Evolutionary conservation across 2,113 vertebrate species (phyloP).

Genomic region (Lontra canadensis): DNA sequence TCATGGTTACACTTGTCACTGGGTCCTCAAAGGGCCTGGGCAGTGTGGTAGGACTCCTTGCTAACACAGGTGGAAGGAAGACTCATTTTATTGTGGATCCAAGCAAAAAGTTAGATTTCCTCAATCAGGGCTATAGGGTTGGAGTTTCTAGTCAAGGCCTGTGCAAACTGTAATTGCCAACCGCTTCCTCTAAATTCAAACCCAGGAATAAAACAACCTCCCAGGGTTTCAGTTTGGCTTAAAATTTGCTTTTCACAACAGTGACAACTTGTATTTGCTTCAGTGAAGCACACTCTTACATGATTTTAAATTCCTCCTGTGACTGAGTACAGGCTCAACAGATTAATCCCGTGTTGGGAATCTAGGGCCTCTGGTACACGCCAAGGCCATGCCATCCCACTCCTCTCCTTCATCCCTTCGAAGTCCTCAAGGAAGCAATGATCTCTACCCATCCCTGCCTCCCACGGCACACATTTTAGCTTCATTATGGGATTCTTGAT

Average conservation of each 20-base stretch:
- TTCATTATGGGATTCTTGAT: neutral
- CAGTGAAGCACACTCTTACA: neutral
- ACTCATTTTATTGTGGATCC: neutral
- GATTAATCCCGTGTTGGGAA: neutral
- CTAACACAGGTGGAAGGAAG: neutral
- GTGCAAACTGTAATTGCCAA: neutral
- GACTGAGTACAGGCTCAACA: slow-evolving; percentile 30
- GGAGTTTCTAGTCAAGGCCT: neutral
- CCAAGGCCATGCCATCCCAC: neutral
- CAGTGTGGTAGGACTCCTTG: rapidly evolving
- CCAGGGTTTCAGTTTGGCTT: slow-evolving; percentile 4
- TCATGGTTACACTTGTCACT: rapidly evolving
- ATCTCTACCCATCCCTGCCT: neutral
- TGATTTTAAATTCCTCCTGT: slow-evolving; percentile 59
- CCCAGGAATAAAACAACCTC: slow-evolving; percentile 5
- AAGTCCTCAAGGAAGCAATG: neutral
- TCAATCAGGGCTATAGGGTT: neutral
- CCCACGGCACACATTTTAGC: neutral
- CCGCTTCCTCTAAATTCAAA: neutral
- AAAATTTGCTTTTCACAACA: neutral
- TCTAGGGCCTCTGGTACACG: neutral
- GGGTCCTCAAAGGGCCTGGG: neutral
- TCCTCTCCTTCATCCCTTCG: neutral
- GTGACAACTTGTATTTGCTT: slow-evolving; percentile 46
- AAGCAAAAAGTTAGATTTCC: neutral